Conservation (phyloP, 2,888 invertebrate genomes). For the Ernsta delagoae region DNA sequence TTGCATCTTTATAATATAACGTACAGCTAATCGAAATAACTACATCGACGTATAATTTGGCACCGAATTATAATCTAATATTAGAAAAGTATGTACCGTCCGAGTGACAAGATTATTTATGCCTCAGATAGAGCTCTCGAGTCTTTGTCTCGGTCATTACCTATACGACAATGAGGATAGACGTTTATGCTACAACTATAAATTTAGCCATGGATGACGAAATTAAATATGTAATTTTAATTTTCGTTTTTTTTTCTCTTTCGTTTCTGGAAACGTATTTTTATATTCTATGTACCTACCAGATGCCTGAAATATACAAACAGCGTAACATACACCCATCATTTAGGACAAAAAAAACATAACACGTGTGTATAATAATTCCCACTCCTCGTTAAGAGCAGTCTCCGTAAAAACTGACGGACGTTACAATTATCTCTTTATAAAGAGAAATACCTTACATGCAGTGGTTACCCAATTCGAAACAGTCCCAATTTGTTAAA, state of each 20-base stretch:
- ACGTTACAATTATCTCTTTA: conserved; percentile 23
- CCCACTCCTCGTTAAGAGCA: conserved; percentile 15
- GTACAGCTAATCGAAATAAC: conserved; percentile 30
- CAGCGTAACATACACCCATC: too few relatives aligned
- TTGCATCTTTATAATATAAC: conserved; percentile 16
- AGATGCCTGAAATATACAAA: too few relatives aligned
- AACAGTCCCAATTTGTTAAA: conserved; percentile 16
- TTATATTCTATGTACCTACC: too few relatives aligned
- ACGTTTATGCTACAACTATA: background rate
- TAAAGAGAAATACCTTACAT: conserved; percentile 16
- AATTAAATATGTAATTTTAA: background rate
- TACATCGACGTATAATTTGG: conserved; percentile 60
- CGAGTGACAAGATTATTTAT: conserved; percentile 42
- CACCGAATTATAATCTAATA: conserved; percentile 60
- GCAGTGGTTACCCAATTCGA: conserved; percentile 24
- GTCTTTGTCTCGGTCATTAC: conserved; percentile 38
- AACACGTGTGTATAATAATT: too few relatives aligned
- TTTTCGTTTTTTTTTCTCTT: too few relatives aligned
- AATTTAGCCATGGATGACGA: background rate
- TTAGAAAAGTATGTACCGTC: conserved; percentile 54
- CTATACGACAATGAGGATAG: conserved; percentile 23
- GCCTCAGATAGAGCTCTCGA: conserved; percentile 28
- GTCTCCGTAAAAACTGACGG: conserved; percentile 19
- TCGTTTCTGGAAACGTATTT: too few relatives aligned
- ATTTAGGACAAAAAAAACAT: too few relatives aligned